Base-by-base conservation (phyloP, 2,797 vertebrate genomes). In the Bradypus variegatus region DNA sequence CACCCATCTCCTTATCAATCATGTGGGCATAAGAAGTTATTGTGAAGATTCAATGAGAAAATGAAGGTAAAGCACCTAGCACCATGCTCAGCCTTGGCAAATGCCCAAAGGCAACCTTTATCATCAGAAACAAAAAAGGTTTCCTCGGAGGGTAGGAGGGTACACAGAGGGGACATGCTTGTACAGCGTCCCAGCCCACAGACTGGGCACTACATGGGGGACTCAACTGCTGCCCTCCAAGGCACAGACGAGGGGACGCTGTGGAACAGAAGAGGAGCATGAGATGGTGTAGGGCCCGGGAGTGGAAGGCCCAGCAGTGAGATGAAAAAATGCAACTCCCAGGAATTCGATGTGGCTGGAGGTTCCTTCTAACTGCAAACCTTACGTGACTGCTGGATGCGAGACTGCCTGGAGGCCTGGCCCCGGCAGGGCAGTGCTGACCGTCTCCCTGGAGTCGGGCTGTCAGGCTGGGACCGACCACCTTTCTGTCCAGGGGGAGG, bases 371-470 rank as follows among this genome's bases (percentile, higher is more conserved):
- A 85, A 27, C 8, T 23, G 31, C 58, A 33, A 31, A 21, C 55
- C 19, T 58, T 23, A 21, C 21, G 16, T 27, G 67, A 33, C 50
- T 60, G 50, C 50, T 9, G 13, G 5, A 55, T 2, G 29, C 53
- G 14, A 4, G 45, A 75, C 41, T 14, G 8, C 77, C 8, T 21
- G 72, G 83, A 64, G 72, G 10, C 29, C 48, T 38, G 38, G n/a
- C n/a, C 67, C 79, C 64, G 84, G 84, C 85, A 86, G 77, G 92
- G 75, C 93, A 94, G 84, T 23, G 21, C 73, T 60, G 73, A 72
- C 53, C 6, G 33, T 5, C 72, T 62, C 38, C 23, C 18, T 4
- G 1, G 25, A 14, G 33, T 29, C 6, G 58, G 55, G 58, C 64
- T 80, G 45, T 72, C 14, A 70, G 86, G 55, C 38, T 81, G 31